A percentile compares a stretch with the other conserved stretches of the same genome.
Evolutionary conservation across 2,113 vertebrate genomes (phyloP).

Genomic region (rabbit (Oryctolagus cuniculus)): mOryCun1.1 NC_091440.1:7671001-7671500

Average conservation of each 20-base stretch:
- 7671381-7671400: background rate
- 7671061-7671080: background rate
- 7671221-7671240: background rate
- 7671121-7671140: background rate
- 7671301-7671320: background rate
- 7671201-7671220: background rate
- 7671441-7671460: background rate
- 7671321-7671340: background rate
- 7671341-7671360: background rate
- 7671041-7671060: background rate
- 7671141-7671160: background rate
- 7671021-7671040: background rate
- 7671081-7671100: background rate
- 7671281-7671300: background rate
- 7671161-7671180: background rate
- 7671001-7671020: background rate
- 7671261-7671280: background rate
- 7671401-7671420: background rate
- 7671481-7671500: background rate
- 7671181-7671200: background rate
- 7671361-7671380: background rate
- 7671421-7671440: conserved; percentile 34
- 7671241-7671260: background rate
- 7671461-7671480: conserved; percentile 18
- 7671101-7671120: background rate